These are phyloP conservation scores for Microcebus griseorufus DNA, from an alignment of 2,113 vertebrate species.

Conservation along the genomic window DNA sequence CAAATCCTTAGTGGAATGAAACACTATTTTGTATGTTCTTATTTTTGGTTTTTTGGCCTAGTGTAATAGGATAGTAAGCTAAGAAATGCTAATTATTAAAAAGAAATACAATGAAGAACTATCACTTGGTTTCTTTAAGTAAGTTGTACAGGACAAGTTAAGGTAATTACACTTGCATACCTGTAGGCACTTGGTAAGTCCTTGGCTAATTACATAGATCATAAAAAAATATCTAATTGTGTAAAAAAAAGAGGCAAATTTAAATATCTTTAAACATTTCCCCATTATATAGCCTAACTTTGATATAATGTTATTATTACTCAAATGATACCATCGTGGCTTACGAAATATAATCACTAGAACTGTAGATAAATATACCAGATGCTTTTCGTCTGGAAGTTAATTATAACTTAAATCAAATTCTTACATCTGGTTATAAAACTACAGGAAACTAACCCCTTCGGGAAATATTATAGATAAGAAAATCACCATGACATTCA, in stretches of 20 bases:
- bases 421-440: neutral
- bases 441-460: neutral
- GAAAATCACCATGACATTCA: neutral
- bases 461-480: neutral
- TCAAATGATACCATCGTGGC: neutral
- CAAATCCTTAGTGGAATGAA: neutral
- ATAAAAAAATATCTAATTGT: neutral
- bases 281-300: neutral
- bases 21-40: neutral
- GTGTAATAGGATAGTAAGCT: neutral
- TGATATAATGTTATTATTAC: neutral
- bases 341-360: slow-evolving; percentile 15
- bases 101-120: neutral
- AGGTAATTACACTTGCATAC: neutral
- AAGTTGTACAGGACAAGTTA: neutral
- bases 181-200: neutral
- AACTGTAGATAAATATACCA: neutral
- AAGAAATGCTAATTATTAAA: neutral
- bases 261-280: neutral
- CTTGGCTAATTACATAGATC: neutral
- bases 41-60: neutral
- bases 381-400: neutral
- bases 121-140: neutral
- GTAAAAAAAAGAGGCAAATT: neutral
- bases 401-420: neutral